Evolutionary conservation across 2,797 vertebrate genomes (phyloP).

Genomic region (Platyrinchus mystaceus): DNA sequence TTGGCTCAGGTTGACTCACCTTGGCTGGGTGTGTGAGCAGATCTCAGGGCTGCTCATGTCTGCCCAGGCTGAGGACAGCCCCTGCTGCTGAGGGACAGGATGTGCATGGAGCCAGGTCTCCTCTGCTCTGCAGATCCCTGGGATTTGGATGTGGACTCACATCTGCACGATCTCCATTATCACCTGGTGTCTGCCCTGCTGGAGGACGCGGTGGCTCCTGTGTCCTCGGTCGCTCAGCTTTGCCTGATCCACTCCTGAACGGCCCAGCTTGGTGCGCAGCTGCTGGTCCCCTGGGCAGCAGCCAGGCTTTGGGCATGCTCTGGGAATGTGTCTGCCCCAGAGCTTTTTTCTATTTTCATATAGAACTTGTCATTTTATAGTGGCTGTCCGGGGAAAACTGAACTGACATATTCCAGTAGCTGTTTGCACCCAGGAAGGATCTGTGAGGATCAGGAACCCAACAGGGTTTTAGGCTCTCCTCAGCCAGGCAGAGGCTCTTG

Average conservation of each 20-base stretch:
- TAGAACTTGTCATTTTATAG: background rate
- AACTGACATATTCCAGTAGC: background rate
- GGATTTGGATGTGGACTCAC: background rate
- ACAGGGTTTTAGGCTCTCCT: background rate
- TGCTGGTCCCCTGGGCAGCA: background rate
- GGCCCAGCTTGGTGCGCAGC: background rate
- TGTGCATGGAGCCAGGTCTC: background rate
- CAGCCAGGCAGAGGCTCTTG: background rate
- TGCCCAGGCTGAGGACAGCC: background rate
- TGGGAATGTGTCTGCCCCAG: background rate
- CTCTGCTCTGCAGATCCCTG: background rate
- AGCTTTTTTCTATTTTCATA: background rate
- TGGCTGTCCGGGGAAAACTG: background rate
- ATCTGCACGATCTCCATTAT: rapidly evolving
- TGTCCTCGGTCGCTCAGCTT: background rate
- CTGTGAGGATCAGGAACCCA: background rate
- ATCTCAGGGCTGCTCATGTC: background rate
- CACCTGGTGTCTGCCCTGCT: background rate
- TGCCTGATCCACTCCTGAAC: rapidly evolving
- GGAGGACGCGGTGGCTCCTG: background rate
- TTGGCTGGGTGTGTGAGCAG: background rate
- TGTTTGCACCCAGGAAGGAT: background rate
- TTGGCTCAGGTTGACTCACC: background rate
- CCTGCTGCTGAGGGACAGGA: background rate
- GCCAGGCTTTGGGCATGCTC: background rate